A percentile compares a stretch with the other conserved stretches of the same genome.
These are phyloP conservation scores for Tympanoctomys barrerae DNA, from an alignment of 2,797 vertebrate genomes.

Conservation along the genomic window DNA sequence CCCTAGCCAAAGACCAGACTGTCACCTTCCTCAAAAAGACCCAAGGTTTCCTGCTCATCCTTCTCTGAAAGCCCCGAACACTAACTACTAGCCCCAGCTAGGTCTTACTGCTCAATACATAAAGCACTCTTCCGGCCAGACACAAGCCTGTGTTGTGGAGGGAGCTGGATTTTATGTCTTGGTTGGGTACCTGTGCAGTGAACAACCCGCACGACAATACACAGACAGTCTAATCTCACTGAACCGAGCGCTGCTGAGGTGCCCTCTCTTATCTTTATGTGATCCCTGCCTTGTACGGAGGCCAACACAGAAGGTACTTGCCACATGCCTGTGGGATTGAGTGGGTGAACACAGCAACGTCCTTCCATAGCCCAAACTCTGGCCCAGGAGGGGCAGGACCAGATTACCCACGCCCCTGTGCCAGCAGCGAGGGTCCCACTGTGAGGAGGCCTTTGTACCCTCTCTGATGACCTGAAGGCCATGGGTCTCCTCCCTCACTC, in stretches of 20 bases:
- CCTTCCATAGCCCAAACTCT: neutral
- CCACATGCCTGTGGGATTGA: neutral
- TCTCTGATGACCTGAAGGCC: neutral
- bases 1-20: neutral
- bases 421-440: neutral
- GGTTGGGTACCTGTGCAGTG: neutral
- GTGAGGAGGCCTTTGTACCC: neutral
- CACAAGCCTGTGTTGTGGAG: neutral
- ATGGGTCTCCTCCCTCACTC: neutral
- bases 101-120: neutral
- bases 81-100: rapidly evolving
- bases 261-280: neutral
- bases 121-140: neutral
- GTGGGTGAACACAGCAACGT: neutral
- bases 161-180: neutral
- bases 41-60: neutral
- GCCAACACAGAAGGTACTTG: neutral
- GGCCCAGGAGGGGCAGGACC: neutral
- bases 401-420: neutral
- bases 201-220: neutral
- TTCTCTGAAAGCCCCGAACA: neutral
- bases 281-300: neutral
- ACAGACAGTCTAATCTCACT: neutral
- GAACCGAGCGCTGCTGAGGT: neutral
- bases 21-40: neutral